Percentiles rank a stretch among this genome's conserved stretches.
These are phyloP conservation scores for Stratiomys singularior DNA, from an alignment of 2,888 invertebrate species.

Conservation along the genomic window DNA sequence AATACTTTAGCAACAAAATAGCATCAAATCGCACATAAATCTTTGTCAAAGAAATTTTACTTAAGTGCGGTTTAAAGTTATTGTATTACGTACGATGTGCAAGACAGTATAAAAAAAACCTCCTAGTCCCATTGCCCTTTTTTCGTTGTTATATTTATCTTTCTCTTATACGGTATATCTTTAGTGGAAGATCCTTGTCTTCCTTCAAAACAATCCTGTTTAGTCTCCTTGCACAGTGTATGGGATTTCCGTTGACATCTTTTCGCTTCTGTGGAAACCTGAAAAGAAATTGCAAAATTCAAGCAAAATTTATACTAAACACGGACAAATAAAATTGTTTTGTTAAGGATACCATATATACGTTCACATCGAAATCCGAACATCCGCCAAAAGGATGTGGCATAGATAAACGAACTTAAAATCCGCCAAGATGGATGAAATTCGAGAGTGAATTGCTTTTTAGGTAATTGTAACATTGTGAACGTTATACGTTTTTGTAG, in stretches of 20 bases:
- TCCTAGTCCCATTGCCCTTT: background rate
- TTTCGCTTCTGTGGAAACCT: constrained; percentile 41
- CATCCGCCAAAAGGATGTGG: constrained; percentile 46
- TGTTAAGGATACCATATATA: constrained; percentile 10
- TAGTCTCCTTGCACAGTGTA: constrained; percentile 13
- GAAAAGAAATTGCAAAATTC: constrained; percentile 43
- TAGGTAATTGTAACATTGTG: constrained; percentile 45
- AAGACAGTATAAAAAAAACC: constrained; percentile 9
- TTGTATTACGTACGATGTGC: constrained; percentile 26
- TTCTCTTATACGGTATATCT: background rate
- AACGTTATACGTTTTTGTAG: background rate
- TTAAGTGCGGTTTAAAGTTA: constrained; percentile 46
- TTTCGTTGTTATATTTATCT: background rate
- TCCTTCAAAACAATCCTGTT: constrained; percentile 39
- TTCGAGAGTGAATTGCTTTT: constrained; percentile 47
- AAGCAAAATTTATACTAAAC: constrained; percentile 39
- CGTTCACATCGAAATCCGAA: constrained; percentile 35
- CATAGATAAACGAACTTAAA: constrained; percentile 48
- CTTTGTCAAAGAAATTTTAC: constrained; percentile 46
- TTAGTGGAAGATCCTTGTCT: constrained; percentile 13
- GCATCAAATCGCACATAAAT: constrained; percentile 45
- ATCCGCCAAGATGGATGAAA: constrained; percentile 48
- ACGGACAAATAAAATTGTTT: constrained; percentile 44
- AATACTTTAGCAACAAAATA: constrained; percentile 24
- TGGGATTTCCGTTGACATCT: constrained; percentile 41